Conservation (phyloP, 2,797 vertebrate species). For the Cirrhinus mrigala region DNA sequence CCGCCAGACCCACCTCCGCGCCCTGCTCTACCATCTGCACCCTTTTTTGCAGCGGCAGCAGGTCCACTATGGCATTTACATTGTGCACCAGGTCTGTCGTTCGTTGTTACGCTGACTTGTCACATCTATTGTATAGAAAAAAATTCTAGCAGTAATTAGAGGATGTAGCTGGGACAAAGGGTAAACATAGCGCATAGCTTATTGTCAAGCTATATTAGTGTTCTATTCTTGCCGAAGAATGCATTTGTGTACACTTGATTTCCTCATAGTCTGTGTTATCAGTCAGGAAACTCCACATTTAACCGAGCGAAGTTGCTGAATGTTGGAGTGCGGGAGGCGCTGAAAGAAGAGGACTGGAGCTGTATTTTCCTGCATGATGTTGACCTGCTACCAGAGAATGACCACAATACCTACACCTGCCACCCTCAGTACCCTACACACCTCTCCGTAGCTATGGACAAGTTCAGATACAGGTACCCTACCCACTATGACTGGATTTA, state of each 20-base stretch:
- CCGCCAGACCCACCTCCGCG: constrained; percentile 88
- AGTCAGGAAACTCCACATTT: constrained; percentile 94
- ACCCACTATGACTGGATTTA: background rate
- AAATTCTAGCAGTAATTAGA: constrained; percentile 7
- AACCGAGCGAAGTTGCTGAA: constrained; percentile 96
- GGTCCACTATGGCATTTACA: constrained; percentile 95
- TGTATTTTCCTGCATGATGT: constrained; percentile 96
- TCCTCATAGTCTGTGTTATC: constrained; percentile 22
- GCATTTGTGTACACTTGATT: constrained; percentile 27
- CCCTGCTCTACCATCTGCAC: constrained; percentile 94
- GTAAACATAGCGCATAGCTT: constrained; percentile 26
- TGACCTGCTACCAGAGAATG: constrained; percentile 94
- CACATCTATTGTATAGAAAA: constrained; percentile 29
- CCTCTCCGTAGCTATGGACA: constrained; percentile 95
- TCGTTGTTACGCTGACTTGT: constrained; percentile 29
- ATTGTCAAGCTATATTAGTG: constrained; percentile 7
- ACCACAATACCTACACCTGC: constrained; percentile 95
- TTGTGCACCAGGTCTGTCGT: constrained; percentile 90
- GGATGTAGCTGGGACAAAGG: constrained; percentile 15
- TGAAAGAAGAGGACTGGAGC: constrained; percentile 93
- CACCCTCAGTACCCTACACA: constrained; percentile 92
- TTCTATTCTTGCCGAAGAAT: background rate
- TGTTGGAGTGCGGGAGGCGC: constrained; percentile 92
- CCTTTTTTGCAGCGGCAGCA: constrained; percentile 96
- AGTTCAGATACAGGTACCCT: constrained; percentile 92